A percentile compares a stretch with the other conserved stretches of the same genome.
These are phyloP conservation scores for Clepsis dumicolana DNA, from an alignment of 2,888 invertebrate species.

Conservation along the genomic window DNA sequence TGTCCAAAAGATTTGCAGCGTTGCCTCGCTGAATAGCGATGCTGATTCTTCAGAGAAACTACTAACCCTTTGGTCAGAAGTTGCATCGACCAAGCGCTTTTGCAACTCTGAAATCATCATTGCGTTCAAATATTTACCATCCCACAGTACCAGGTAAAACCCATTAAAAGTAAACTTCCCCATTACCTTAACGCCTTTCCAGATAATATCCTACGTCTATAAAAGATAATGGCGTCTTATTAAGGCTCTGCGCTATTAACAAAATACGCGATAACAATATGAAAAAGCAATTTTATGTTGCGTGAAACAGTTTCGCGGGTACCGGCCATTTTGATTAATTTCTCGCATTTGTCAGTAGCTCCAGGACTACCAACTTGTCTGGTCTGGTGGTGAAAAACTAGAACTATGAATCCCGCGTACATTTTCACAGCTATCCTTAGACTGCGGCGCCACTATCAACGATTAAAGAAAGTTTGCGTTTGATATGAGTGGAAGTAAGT, in stretches of 20 bases:
- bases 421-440: background rate
- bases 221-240: slow-evolving; percentile 40
- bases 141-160: background rate
- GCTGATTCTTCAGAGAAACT: no score
- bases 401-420: slow-evolving; percentile 8
- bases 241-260: slow-evolving; percentile 40
- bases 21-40: no score
- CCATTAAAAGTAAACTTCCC: slow-evolving; percentile 33
- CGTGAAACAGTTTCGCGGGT: slow-evolving; percentile 63
- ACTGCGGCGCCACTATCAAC: background rate
- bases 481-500: slow-evolving; percentile 22
- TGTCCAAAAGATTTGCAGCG: no score
- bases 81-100: no score
- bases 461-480: slow-evolving; percentile 20
- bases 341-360: slow-evolving; percentile 69
- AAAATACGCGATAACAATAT: slow-evolving; percentile 46
- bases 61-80: no score
- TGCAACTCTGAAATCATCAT: no score
- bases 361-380: slow-evolving; percentile 15
- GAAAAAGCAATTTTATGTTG: slow-evolving; percentile 49
- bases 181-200: slow-evolving; percentile 24
- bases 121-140: background rate
- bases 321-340: slow-evolving; percentile 70
- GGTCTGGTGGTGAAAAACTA: background rate
- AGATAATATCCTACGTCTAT: slow-evolving; percentile 41